These are phyloP conservation scores for Tachysurus fulvidraco DNA, from an alignment of 2,113 vertebrate genomes.

Conservation along the genomic window DNA sequence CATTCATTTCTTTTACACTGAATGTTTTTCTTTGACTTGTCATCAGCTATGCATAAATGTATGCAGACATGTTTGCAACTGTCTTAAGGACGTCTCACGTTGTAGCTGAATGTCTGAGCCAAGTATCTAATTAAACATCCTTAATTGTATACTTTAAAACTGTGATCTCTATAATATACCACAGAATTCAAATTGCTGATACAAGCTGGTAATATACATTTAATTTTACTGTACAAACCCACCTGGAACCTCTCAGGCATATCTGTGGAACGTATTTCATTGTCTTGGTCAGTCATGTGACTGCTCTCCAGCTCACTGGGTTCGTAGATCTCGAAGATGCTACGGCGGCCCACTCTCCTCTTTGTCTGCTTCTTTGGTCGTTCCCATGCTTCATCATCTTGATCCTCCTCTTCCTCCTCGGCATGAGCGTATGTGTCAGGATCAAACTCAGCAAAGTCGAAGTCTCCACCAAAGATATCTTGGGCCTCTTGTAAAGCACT, in stretches of 20 bases:
- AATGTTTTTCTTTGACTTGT: no score
- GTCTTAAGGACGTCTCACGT: no score
- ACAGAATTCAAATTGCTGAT: neutral
- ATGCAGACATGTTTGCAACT: no score
- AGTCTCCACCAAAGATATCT: constrained; percentile 97
- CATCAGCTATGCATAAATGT: neutral
- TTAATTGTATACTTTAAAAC: neutral
- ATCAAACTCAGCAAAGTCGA: constrained; percentile 96
- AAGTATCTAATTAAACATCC: neutral
- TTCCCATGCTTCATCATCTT: constrained; percentile 88
- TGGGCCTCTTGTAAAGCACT: constrained; percentile 97
- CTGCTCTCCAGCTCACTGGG: constrained; percentile 98
- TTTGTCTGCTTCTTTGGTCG: constrained; percentile 94
- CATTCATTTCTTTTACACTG: neutral
- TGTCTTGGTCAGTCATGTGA: constrained; percentile 97
- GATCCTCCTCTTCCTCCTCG: constrained; percentile 93
- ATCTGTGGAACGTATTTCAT: constrained; percentile 95
- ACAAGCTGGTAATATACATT: neutral
- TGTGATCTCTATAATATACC: neutral
- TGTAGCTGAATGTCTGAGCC: no score
- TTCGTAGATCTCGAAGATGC: constrained; percentile 98
- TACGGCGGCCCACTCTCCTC: constrained; percentile 90
- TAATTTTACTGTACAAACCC: constrained; percentile 40
- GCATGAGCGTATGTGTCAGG: constrained; percentile 90
- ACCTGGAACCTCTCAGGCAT: constrained; percentile 99